phyloP scores from a whole-genome alignment of 2,797 vertebrate genomes.

The Oreochromis grahami region DNA sequence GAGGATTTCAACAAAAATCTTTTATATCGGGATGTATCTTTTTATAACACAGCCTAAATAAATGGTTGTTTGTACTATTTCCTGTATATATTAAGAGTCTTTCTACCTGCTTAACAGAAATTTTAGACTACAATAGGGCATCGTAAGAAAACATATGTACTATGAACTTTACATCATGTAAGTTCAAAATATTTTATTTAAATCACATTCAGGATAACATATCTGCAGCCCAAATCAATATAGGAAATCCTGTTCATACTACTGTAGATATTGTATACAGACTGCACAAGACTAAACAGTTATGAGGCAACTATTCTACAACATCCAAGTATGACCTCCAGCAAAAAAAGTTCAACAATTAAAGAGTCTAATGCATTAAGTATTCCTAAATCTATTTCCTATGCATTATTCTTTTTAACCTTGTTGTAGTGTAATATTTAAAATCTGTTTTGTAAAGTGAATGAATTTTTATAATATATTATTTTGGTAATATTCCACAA shows the following conservation, averaged over 20 bases:
- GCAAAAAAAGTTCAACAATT: background rate
- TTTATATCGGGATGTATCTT: background rate
- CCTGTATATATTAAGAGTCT: background rate
- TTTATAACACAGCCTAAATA: background rate
- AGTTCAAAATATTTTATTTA: background rate
- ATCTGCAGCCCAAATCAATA: constrained; percentile 8
- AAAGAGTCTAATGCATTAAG: background rate
- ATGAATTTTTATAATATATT: background rate
- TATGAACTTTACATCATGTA: background rate
- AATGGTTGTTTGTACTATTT: background rate
- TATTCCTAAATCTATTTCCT: background rate
- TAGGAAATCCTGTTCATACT: constrained; percentile 14
- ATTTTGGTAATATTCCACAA: background rate
- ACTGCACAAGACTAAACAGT: background rate
- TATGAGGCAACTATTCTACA: background rate
- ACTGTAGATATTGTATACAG: background rate
- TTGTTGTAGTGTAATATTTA: background rate
- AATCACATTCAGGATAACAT: background rate
- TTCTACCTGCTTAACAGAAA: background rate
- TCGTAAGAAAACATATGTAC: background rate
- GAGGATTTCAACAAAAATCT: background rate
- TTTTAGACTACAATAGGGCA: background rate
- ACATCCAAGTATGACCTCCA: background rate
- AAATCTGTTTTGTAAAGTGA: background rate
- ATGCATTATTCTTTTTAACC: background rate